Evolutionary conservation across 2,113 vertebrate genomes (phyloP).

Genomic region (Triplophysa rosa): DNA sequence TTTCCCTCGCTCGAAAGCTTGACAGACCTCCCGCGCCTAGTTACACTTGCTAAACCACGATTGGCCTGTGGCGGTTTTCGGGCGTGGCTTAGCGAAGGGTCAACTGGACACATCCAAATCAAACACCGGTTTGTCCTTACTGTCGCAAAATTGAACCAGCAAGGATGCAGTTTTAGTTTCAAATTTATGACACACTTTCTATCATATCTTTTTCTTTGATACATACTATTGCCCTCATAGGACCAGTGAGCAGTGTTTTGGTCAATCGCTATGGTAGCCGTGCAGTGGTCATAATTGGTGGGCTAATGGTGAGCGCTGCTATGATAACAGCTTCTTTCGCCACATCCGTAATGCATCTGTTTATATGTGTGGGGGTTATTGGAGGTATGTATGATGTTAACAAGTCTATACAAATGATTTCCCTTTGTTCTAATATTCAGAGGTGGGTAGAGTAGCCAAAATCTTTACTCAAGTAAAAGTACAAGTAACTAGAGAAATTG

Average conservation of each 20-base stretch:
- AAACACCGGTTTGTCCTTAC: slow-evolving; percentile 7
- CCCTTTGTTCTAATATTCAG: no score
- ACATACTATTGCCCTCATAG: slow-evolving; percentile 59
- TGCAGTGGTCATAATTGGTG: slow-evolving; percentile 79
- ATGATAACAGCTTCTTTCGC: slow-evolving; percentile 80
- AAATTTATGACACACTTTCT: background rate
- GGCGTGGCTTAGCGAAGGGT: no score
- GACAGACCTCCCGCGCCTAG: no score
- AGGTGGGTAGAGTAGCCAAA: no score
- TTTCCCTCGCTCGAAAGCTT: no score
- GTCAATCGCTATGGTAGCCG: slow-evolving; percentile 82
- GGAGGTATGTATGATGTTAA: slow-evolving; percentile 69
- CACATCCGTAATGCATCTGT: slow-evolving; percentile 79
- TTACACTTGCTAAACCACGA: no score
- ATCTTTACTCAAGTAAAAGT: no score
- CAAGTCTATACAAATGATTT: no score
- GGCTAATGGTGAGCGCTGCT: slow-evolving; percentile 71
- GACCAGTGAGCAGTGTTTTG: slow-evolving; percentile 78
- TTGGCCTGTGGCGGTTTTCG: no score
- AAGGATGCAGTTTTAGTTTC: background rate
- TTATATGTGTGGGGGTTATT: slow-evolving; percentile 79
- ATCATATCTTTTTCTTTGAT: background rate
- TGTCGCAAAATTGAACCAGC: background rate
- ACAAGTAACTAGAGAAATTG: no score
- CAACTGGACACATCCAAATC: background rate